Base-by-base conservation (phyloP, 2,113 vertebrate species). In the Tragelaphus imberbis region DNA sequence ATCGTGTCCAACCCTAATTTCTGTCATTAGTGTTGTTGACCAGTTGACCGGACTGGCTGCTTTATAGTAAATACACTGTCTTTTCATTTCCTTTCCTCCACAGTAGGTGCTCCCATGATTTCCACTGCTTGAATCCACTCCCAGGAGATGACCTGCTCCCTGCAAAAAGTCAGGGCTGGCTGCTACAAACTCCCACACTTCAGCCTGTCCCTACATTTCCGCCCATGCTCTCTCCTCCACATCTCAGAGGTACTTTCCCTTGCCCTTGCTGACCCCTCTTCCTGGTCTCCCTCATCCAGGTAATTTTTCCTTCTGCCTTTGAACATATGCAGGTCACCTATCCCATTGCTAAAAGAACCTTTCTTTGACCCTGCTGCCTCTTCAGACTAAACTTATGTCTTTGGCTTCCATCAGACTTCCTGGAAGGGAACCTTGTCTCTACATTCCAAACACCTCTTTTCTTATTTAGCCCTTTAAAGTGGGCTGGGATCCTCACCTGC, bases 251-350 rank as follows among this genome's bases (percentile, higher is more conserved):
- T 9, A 5, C 4, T 36, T 81, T 82, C 49, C n/a, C 17, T 40
- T 19, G 7, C 21, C 25, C 3, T 0, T 11, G 10, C n/a, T 33
- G 36, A 80, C 2, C 16, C n/a, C 53, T 65, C 49, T 59, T 33
- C 47, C 49, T 23, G 13, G 79, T 55, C 40, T 30, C 58, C 51
- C n/a, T 84, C 14, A 13, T 75, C 56, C 82, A 51, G 28, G 47
- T 56, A 36, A 30, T 86, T 33, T 17, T 23, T 47, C 25, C 51
- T 27, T 15, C 49, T 56, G 23, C 33, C 56, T 75, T 88, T 65
- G 88, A 58, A 82, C 23, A 81, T 16, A 5, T 27, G 47, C 30
- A 19, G 36, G 11, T 88, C 33, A 49, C 40, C 65, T 59, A 13
- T 33, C 49, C 21, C 13, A 27, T 81, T 90, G 65, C 79, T 59